Evolutionary conservation across 2,113 vertebrate genomes (phyloP).

Genomic region (Cyanoderma ruficeps): DNA sequence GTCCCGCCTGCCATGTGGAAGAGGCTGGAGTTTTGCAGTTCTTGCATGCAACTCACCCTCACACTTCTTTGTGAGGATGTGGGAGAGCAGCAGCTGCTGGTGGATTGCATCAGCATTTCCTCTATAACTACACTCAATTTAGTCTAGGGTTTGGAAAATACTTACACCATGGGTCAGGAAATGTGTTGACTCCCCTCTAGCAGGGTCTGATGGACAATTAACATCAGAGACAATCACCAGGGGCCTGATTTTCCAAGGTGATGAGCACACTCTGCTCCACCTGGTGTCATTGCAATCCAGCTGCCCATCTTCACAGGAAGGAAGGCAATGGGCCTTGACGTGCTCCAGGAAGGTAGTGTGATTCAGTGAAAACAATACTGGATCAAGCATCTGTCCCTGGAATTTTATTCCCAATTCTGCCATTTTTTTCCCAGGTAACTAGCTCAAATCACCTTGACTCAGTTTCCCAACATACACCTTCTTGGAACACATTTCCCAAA

Average conservation of each 20-base stretch:
- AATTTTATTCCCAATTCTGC: not conserved
- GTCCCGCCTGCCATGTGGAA: not conserved
- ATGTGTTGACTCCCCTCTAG: not conserved
- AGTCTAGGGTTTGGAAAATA: not conserved
- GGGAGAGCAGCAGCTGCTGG: not conserved
- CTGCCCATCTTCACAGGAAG: constrained; percentile 51
- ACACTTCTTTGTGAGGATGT: not conserved
- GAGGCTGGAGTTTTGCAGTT: not conserved
- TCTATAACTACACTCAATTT: not conserved
- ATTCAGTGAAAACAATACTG: not conserved
- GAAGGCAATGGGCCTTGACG: not conserved
- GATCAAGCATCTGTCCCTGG: not conserved
- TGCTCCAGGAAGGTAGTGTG: not conserved
- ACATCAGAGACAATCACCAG: not conserved
- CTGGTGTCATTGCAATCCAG: not conserved
- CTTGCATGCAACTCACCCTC: not conserved
- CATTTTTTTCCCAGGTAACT: not conserved
- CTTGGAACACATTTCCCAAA: not conserved
- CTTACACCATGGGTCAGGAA: constrained; percentile 17
- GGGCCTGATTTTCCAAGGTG: constrained; percentile 13
- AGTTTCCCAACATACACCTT: not conserved
- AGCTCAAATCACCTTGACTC: not conserved
- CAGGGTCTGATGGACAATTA: not conserved
- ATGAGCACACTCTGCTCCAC: not conserved
- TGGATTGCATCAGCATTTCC: constrained; percentile 22